Evolutionary conservation across 1,140 invertebrate species (phyloP), one percentile per base, ranked within the genome.

Genomic region (Macrotrachela quadricornifera): DNA sequence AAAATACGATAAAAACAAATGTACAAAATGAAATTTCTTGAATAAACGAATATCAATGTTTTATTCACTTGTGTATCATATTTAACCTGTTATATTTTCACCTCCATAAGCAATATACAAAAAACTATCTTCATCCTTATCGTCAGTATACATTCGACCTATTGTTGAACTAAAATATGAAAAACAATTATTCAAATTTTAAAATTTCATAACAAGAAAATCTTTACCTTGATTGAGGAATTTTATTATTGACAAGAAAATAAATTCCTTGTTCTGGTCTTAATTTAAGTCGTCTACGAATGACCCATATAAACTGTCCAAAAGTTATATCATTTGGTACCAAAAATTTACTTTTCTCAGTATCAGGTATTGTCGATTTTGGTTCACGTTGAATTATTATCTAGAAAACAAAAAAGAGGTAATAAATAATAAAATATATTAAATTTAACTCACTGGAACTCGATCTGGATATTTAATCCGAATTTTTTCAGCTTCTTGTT

Each of bases 221-320:
- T 2, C 2, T 8, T 4, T 61, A 73, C 72, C 71, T 72, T 30
- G 71, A 67, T 59, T 71, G 68, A 16, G 73, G 73, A 15, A 74
- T 56, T 18, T 68, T 64, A 61, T 71, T 70, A 18, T 65, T 67
- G 46, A 74, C 69, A 64, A 74, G 74, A 12, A 74, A 57, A 55
- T 73, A 74, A 42, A 74, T 70, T 17, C 72, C 69, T 54, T 72
- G 71, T 53, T 73, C 72, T 38, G 68, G 64, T 9, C 66, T 61
- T 13, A 74, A 56, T 51, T 71, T 65, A 21, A 74, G 71, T 46
- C 73, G 61, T 58, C 71, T 71, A 12, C 73, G 61, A 18, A 73
- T 69, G 39, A 74, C 73, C 69, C 71, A 74, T 69, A 74, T 74
- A 51, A 74, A 74, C 61, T 74, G 72, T 36, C 71, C 73, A n/a